A percentile compares a stretch with the other conserved stretches of the same genome.
Evolutionary conservation across 2,888 invertebrate genomes (phyloP).

Genomic region (Seira musarum): DNA sequence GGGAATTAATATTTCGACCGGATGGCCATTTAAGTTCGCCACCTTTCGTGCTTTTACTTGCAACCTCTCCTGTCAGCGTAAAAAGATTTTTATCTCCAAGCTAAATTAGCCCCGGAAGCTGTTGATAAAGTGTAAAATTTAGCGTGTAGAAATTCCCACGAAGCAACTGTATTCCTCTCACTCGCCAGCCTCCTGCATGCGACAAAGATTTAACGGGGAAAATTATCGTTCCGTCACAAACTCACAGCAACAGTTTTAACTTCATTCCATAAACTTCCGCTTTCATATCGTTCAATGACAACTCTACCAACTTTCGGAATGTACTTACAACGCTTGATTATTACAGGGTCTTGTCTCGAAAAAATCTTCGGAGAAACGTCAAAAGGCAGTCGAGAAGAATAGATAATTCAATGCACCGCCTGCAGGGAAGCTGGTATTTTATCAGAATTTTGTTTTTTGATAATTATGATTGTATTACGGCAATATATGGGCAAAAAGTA

Average conservation of each 20-base stretch:
- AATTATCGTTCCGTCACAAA: too few species aligned
- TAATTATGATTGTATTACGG: too few species aligned
- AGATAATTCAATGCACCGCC: neutral
- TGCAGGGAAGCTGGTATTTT: constrained; percentile 19
- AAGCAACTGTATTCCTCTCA: constrained; percentile 24
- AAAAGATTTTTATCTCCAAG: neutral
- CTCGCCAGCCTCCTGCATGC: too few species aligned
- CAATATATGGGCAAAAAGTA: too few species aligned
- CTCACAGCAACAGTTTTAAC: too few species aligned
- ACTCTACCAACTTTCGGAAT: neutral
- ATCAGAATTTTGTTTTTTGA: neutral
- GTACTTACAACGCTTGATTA: neutral
- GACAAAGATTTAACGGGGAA: too few species aligned
- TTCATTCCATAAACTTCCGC: constrained; percentile 13
- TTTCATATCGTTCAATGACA: constrained; percentile 4
- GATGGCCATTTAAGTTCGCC: constrained; percentile 23
- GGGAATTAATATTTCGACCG: constrained; percentile 9
- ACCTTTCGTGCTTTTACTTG: neutral
- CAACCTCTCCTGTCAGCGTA: too few species aligned
- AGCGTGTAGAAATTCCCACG: constrained; percentile 34
- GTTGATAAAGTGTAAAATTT: constrained; percentile 34
- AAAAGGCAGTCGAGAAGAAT: too few species aligned
- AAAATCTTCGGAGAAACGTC: neutral
- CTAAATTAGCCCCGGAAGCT: constrained; percentile 43
- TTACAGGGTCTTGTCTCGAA: neutral